phyloP scores from a whole-genome alignment of 2,797 vertebrate species.

The Meda fulgida region DNA sequence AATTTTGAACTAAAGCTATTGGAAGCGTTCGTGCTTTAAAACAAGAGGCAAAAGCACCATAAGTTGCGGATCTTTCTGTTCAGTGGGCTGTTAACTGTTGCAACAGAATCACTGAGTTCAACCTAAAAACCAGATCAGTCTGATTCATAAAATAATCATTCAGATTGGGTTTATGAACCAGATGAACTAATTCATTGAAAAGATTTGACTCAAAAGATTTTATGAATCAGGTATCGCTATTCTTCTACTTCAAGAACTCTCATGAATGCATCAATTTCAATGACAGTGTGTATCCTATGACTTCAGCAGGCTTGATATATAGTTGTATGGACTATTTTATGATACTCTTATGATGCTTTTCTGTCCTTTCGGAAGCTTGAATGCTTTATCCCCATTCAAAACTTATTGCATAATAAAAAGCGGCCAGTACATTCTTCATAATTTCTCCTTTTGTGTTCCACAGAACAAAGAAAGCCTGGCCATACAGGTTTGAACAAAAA shows the following conservation, averaged over 20 bases:
- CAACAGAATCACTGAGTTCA: not conserved
- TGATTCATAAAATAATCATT: not conserved
- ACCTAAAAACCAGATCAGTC: not conserved
- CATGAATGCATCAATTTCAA: not conserved
- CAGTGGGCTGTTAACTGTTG: not conserved
- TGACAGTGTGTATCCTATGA: not conserved
- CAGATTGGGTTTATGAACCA: not conserved
- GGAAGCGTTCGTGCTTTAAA: not conserved
- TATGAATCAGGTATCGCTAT: not conserved
- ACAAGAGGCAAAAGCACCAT: not conserved
- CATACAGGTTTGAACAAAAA: not conserved
- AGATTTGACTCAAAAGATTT: not conserved
- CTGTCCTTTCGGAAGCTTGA: not conserved
- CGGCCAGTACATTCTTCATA: not conserved
- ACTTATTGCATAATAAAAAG: not conserved
- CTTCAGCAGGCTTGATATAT: not conserved
- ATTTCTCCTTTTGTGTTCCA: not conserved
- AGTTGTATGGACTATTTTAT: not conserved
- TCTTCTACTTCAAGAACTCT: not conserved
- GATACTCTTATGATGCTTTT: not conserved
- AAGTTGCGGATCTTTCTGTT: not conserved
- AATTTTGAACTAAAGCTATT: not conserved
- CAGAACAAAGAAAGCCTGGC: not conserved
- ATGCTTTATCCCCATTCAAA: not conserved
- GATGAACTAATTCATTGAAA: not conserved